Conservation (phyloP, 2,797 vertebrate genomes). For the Gymnothorax reevesii region DNA sequence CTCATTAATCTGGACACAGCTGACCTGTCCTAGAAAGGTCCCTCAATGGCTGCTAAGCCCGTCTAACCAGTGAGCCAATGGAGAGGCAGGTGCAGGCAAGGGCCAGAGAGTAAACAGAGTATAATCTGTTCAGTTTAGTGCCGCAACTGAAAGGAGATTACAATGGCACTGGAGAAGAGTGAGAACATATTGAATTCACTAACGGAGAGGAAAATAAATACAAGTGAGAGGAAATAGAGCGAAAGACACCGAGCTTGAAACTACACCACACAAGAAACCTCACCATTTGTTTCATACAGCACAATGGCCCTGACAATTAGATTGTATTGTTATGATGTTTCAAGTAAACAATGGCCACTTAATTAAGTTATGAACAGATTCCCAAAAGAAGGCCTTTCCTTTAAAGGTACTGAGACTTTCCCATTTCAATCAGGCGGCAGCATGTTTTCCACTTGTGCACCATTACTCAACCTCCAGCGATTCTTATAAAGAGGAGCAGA, state of each 20-base stretch:
- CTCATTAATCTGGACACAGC: conserved; percentile 1
- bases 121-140: conserved; percentile 27
- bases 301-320: not conserved
- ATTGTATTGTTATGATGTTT: not conserved
- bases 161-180: not conserved
- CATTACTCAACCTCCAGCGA: conserved; percentile 24
- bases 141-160: conserved; percentile 21
- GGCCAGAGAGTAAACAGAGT: conserved; percentile 12
- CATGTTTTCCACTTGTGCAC: conserved; percentile 32
- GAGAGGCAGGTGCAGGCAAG: not conserved
- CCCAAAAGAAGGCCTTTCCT: conserved; percentile 30
- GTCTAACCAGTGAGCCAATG: not conserved
- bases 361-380: conserved; percentile 40
- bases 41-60: not conserved
- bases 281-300: not conserved
- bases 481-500: not conserved
- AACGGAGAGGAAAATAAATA: conserved; percentile 6
- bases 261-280: not conserved
- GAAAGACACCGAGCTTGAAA: not conserved
- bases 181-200: conserved; percentile 6
- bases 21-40: conserved; percentile 3
- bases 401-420: conserved; percentile 24
- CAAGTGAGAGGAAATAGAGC: not conserved
- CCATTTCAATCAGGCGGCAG: conserved; percentile 42
- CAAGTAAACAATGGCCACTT: not conserved